These are phyloP conservation scores for Lymantria dispar DNA, from an alignment of 2,888 invertebrate genomes.

Conservation along the genomic window DNA sequence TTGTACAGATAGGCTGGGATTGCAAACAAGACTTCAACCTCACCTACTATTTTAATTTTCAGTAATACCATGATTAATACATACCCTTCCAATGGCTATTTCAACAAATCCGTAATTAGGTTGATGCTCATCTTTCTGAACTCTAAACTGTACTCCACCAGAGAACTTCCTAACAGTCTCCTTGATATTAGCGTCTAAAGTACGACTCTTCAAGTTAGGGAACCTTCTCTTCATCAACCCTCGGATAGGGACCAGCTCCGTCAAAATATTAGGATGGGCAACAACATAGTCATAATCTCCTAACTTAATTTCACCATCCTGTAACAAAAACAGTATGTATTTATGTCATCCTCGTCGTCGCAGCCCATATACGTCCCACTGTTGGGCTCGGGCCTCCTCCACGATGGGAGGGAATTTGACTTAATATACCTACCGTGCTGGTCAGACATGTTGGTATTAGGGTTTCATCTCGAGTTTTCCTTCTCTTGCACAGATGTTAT, in stretches of 20 bases:
- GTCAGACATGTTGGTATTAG: too few species aligned
- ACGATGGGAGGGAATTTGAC: too few species aligned
- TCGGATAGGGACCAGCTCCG: constrained; percentile 88
- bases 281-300: constrained; percentile 88
- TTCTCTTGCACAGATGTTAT: too few species aligned
- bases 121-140: constrained; percentile 85
- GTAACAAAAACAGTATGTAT: constrained; percentile 11
- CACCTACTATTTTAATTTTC: too few species aligned
- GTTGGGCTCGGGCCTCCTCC: too few species aligned
- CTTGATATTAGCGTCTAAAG: constrained; percentile 85
- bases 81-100: constrained; percentile 87
- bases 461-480: too few species aligned
- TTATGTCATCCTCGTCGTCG: too few species aligned
- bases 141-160: constrained; percentile 87
- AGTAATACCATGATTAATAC: constrained; percentile 22
- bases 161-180: constrained; percentile 84
- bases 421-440: too few species aligned
- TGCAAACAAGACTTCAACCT: too few species aligned
- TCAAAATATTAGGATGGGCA: constrained; percentile 90
- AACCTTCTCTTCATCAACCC: constrained; percentile 90
- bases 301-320: constrained; percentile 86
- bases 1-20: too few species aligned
- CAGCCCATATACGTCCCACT: too few species aligned
- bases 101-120: constrained; percentile 87
- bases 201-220: constrained; percentile 86